Evolutionary conservation across 2,888 invertebrate species (phyloP).

Genomic region (Cyclophora albipunctata): DNA sequence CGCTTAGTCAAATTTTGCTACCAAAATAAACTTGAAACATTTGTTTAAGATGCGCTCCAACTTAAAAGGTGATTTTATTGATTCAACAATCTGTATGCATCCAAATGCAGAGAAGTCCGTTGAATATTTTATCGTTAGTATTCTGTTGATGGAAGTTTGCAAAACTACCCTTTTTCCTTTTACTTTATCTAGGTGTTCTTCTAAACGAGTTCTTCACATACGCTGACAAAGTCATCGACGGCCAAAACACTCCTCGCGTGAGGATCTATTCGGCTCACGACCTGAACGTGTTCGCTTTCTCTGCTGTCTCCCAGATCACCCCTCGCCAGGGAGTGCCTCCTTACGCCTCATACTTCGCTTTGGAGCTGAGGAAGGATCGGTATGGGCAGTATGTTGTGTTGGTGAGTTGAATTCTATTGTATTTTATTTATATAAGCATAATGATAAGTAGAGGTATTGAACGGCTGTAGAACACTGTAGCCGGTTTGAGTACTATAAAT

Average conservation of each 20-base stretch:
- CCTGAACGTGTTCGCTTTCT: conserved; percentile 24
- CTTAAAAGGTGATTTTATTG: too few relatives aligned
- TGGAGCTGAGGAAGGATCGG: conserved; percentile 28
- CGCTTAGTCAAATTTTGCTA: too few relatives aligned
- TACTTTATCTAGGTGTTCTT: conserved; percentile 21
- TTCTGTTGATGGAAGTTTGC: too few relatives aligned
- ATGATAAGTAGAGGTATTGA: too few relatives aligned
- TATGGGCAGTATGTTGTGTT: conserved; percentile 32
- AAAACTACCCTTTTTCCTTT: conserved; percentile 1
- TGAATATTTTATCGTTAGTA: too few relatives aligned
- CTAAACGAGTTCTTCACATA: conserved; percentile 26
- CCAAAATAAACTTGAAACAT: too few relatives aligned
- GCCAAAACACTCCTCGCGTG: conserved; percentile 20
- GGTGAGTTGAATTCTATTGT: conserved; percentile 22
- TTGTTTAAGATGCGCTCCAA: too few relatives aligned
- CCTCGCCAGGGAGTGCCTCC: conserved; percentile 22
- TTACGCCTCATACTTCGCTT: conserved; percentile 21
- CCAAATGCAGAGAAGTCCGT: too few relatives aligned
- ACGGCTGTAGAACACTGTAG: too few relatives aligned
- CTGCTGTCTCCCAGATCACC: conserved; percentile 16
- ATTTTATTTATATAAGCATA: too few relatives aligned
- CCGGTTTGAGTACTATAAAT: too few relatives aligned
- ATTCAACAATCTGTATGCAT: too few relatives aligned
- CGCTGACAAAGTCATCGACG: conserved; percentile 13
- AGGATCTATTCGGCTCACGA: conserved; percentile 32